Evolutionary conservation across 2,888 invertebrate species (phyloP).

Genomic region (Sabellastarte sp.): DNA sequence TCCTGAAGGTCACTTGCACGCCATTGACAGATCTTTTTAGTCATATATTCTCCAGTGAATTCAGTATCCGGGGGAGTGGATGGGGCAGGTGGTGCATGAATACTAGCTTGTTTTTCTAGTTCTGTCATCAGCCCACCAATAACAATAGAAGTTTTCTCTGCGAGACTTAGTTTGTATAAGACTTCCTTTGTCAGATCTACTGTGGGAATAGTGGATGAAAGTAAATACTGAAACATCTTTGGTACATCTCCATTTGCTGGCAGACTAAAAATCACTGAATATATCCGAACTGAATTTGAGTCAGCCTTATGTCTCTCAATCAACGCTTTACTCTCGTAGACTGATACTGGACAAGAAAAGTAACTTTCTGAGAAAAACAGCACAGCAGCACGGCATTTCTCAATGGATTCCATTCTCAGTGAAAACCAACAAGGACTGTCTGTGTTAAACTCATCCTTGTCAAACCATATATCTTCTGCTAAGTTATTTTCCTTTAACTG

Average conservation of each 20-base stretch:
- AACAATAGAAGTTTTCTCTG: slow-evolving; percentile 53
- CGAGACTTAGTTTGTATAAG: slow-evolving; percentile 39
- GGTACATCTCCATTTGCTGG: slow-evolving; percentile 43
- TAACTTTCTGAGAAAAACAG: slow-evolving; percentile 51
- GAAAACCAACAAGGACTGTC: slow-evolving; percentile 57
- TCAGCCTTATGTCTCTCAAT: slow-evolving; percentile 43
- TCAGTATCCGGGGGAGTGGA: slow-evolving; percentile 41
- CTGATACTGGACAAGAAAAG: slow-evolving; percentile 51
- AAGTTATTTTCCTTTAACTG: slow-evolving; percentile 56
- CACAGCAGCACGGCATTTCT: slow-evolving; percentile 51
- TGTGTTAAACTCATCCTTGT: slow-evolving; percentile 53
- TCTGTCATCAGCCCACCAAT: slow-evolving; percentile 51
- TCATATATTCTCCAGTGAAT: slow-evolving; percentile 50
- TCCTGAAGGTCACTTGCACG: slow-evolving; percentile 52
- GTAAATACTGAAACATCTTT: slow-evolving; percentile 35
- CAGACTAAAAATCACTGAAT: slow-evolving; percentile 41
- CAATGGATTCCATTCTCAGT: slow-evolving; percentile 53
- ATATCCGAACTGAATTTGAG: slow-evolving; percentile 41
- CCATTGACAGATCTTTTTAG: slow-evolving; percentile 55
- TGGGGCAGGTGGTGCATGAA: slow-evolving; percentile 40
- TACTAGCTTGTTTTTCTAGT: slow-evolving; percentile 47
- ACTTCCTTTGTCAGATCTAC: slow-evolving; percentile 42
- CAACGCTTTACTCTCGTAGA: slow-evolving; percentile 52
- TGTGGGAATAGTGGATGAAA: neutral
- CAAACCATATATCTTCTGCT: slow-evolving; percentile 57